Evolutionary conservation across 64 coral and sea anemone genomes (phyloP), one percentile per base, ranked within the genome.

Genomic region (Stichodactyla mertensii): DNA sequence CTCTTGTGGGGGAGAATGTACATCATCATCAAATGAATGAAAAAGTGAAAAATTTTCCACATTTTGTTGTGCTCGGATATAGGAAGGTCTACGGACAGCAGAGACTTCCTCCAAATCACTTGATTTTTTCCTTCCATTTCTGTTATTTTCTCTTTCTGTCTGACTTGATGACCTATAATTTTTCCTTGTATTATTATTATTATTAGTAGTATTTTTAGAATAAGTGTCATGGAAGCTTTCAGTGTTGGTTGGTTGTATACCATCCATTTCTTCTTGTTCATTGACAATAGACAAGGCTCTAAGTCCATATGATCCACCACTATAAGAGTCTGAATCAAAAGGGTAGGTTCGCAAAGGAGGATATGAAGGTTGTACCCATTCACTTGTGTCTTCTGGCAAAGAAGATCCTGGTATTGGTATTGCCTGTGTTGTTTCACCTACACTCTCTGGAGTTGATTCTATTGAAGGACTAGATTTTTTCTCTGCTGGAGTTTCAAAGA

Each of bases 41-140:
- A 60, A 61, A 23, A 79, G 55, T 27, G 77, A 70, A 31, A 87
- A 71, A 13, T 85, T 87, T 54, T 89, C 80, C 52, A 89, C 86
- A 79, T 93, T 97, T 97, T 82, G 91, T 70, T 97, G 94, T 31
- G 94, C 94, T 57, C 85, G 88, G 9, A 97, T 84, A 87, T 97
- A 97, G 36, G 94, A 97, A 85, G 92, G 86, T 60, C 94, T 89
- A 54, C 91, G 87, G 5, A 97, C 83, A 74, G 69, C 69, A 14
- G 69, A 74, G 2, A 31, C 24, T 31, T 74, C 69, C 26, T 74
- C 69, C 10, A 74, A 4, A 11, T 74, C 69, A 74, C 27, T 74
- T 27, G 69, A 74, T 74, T 74, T 74, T 74, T 5, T 24, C 4
- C 24, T n/a, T 74, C 24, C 24, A 27, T 9, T 74, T 74, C 7